Evolutionary conservation across 53 echinoderm and acorn worm genomes (phyloP), one percentile per base, ranked within the genome.

Genomic region (Astropecten irregularis): DNA sequence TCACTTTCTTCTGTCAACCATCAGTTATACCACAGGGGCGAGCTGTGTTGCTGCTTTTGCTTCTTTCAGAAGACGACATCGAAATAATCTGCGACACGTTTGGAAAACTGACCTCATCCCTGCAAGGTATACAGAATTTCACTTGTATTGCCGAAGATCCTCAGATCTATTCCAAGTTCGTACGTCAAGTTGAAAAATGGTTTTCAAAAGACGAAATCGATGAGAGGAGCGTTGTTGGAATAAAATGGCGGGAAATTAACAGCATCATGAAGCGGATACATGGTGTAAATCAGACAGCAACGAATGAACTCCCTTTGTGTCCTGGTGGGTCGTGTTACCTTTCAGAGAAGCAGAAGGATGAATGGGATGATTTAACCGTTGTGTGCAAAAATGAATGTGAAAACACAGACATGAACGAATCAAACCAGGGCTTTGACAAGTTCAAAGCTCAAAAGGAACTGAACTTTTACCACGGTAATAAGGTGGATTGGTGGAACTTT

Each of bases 401-500:
- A 68, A 85, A 94, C 20, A 82, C 81, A 19, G 72, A 87, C 16
- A 82, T 84, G 88, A 48, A 88, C 58, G 69, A 87, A 33, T 34
- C 74, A 0, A 67, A 68, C 26, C 86, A 74, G 2, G 82, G 86
- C 33, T 88, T 81, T 50, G 26, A 47, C 9, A 49, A 73, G 0
- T 82, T 88, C 20, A 46, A 47, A 3, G 58, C 51, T 56, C 53
- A 76, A 34, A 86, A 82, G 21, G 94, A 94, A 48, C 29, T 82
- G n/a, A 32, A 73, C n/a, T 94, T 94, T 54, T 94, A 91, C 53
- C 65, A 76, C 60, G 94, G 94, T 14, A 62, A 91, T 27, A 88
- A 57, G 30, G 82, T 83, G 16, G 81, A 77, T 25, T 95, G 91
- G 89, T 95, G 91, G 95, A 95, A 91, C 60, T 91, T 95, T 72